Evolutionary conservation across 2,888 invertebrate species (phyloP), one percentile per base, ranked within the genome.

Genomic region (Aproaerema taeniolella): DNA sequence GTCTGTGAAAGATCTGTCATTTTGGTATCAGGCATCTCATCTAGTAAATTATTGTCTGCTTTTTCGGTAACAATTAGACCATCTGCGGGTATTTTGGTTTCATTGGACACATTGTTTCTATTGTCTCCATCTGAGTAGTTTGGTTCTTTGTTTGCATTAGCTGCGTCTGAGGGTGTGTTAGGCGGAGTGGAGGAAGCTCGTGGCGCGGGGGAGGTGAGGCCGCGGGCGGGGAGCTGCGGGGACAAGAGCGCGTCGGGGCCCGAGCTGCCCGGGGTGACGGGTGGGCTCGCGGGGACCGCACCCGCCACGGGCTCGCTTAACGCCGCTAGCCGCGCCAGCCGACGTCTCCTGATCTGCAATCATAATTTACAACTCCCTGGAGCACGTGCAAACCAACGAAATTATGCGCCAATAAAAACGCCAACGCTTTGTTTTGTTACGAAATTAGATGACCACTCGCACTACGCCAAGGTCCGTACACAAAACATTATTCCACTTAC

Each of bases 331-430:
- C 93, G 90, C 41, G 93, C 94, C 62, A 95, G 80, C 48, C 94
- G 90, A 59, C 93, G 88, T 70, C 91, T 89, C 55, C 94, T 89
- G 74, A 94, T 93, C 94, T 94, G 73, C 45, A 86, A 88, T 52
- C 48, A 59, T 68, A 36, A 38, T n/a, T 53, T 54, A 61, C 52
- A 54, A 69, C 52, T 49, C 58, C 48, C 50, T 61, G 46, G 53
- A 63, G 61, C 76, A 76, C 74, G 68, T 79, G 76, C 57, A 44
- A 53, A 47, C 49, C 54, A 20, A 51, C 45, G 61, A 59, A 65
- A 58, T 53, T 36, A 30, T 64, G 62, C 66, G 56, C 55, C 55
- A 65, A 66, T 53, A 61, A 59, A 63, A 60, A 71, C 71, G 75
- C 64, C 61, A 70, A 75, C 64, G 78, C 85, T 83, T 86, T 86